Base-by-base conservation (phyloP, 2,113 vertebrate species). In the Etheostoma spectabile region DNA sequence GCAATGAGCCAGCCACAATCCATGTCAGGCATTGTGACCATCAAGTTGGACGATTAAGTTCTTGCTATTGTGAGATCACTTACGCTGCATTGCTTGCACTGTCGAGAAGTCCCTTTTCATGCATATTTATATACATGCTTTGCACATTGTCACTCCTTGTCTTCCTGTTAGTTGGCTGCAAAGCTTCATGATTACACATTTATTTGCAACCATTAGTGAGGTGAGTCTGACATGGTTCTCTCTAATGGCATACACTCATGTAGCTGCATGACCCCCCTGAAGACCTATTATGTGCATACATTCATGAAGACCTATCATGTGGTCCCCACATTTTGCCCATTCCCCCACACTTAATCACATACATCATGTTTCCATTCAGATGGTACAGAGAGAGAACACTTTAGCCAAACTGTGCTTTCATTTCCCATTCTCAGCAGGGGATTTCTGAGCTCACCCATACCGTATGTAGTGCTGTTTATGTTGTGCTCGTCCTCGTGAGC, bases 61-160 rank as follows among this genome's bases (percentile, higher is more conserved):
- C n/a, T 12, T 65, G 56, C 51, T 60, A 10, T 48, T 61, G 16
- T 21, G 59, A 60, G 55, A 62, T 30, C 21, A 21, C 48, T 56
- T 24, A 67, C 8, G 56, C 38, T 33, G 42, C 53, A 33, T 66
- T 53, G n/a, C 27, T 61, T 38, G 33, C 33, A 22, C 27, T 57
- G 24, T 42, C 52, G 8, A 66, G 52, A 1, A 56, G 22, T 71
- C 64, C 19, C 64, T 30, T 81, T 75, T 60, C 59, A 79, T 82
- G 35, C 83, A 77, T 84, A 91, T 83, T 79, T 49, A 85, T 69
- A 65, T 3, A 59, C 60, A 46, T 53, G 60, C 55, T 65, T 69
- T 49, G 33, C 61, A 79, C 27, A n/a, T 49, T 48, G 30, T 69
- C 51, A 42, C 14, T 33, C 61, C 46, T n/a, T 16, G 15, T 22